Evolutionary conservation across 2,888 invertebrate species (phyloP).

Genomic region (Caenorhabditis doughertyi): DNA sequence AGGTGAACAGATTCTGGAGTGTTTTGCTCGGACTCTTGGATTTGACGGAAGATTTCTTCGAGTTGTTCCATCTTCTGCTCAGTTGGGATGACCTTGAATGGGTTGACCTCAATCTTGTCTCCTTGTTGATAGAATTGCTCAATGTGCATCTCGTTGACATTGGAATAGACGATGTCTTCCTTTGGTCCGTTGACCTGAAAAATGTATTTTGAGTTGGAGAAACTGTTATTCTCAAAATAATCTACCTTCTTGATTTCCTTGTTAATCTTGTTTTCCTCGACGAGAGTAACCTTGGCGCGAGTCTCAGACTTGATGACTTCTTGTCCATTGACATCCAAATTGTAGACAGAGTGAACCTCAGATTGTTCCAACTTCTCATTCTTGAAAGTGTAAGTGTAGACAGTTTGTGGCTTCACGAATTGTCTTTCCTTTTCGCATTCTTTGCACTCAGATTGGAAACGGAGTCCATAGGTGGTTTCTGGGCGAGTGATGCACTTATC

Average conservation of each 20-base stretch:
- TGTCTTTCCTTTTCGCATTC: slow-evolving; percentile 64
- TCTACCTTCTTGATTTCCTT: slow-evolving; percentile 57
- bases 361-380: slow-evolving; percentile 58
- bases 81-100: slow-evolving; percentile 52
- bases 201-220: neutral
- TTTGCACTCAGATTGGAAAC: slow-evolving; percentile 65
- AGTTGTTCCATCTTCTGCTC: slow-evolving; percentile 64
- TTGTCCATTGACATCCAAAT: slow-evolving; percentile 59
- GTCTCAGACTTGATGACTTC: slow-evolving; percentile 64
- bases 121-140: slow-evolving; percentile 77
- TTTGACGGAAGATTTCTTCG: slow-evolving; percentile 52
- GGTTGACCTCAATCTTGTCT: slow-evolving; percentile 62
- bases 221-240: neutral
- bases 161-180: slow-evolving; percentile 73
- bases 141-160: slow-evolving; percentile 69
- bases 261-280: slow-evolving; percentile 52
- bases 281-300: slow-evolving; percentile 51
- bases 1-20: slow-evolving; percentile 66
- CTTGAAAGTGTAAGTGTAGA: slow-evolving; percentile 67
- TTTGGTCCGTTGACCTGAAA: slow-evolving; percentile 59
- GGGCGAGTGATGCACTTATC: slow-evolving; percentile 83
- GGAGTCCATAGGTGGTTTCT: slow-evolving; percentile 62
- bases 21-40: slow-evolving; percentile 59
- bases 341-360: slow-evolving; percentile 65
- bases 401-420: slow-evolving; percentile 57